Evolutionary conservation across 2,888 invertebrate species (phyloP).

Genomic region (Thymelicus sylvestris): DNA sequence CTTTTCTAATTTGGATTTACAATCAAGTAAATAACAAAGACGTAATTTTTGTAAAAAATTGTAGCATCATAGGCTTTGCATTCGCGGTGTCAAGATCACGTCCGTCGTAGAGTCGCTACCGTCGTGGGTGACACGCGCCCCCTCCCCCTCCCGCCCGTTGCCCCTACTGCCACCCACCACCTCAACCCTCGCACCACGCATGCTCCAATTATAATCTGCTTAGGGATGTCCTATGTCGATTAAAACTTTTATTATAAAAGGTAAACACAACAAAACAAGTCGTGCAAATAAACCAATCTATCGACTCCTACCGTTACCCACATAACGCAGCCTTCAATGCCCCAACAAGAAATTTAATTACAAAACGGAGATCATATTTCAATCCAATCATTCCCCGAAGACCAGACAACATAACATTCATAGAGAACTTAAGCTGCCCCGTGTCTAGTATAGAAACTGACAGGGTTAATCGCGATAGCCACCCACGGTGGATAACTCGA

Average conservation of each 20-base stretch:
- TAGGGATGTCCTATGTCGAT: constrained; percentile 82
- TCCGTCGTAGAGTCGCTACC: constrained; percentile 70
- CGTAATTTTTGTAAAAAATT: constrained; percentile 38
- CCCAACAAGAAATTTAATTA: constrained; percentile 2
- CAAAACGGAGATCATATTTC: constrained; percentile 14
- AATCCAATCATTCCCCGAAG: constrained; percentile 10
- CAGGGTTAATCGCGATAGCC: constrained; percentile 69
- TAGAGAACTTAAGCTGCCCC: constrained; percentile 31
- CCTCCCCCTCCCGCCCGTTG: constrained; percentile 50
- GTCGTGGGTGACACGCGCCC: constrained; percentile 61
- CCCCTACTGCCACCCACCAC: constrained; percentile 64
- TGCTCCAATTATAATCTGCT: constrained; percentile 84
- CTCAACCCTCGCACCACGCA: constrained; percentile 81
- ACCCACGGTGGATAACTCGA: constrained; percentile 75
- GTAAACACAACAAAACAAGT: neutral
- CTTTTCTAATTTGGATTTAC: too few species aligned
- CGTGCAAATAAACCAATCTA: neutral
- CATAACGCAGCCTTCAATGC: neutral
- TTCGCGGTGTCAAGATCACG: constrained; percentile 83
- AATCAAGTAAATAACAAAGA: neutral
- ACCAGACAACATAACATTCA: constrained; percentile 26
- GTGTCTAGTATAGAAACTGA: constrained; percentile 58
- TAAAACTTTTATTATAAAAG: constrained; percentile 45
- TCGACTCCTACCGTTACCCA: neutral
- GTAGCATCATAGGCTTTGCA: constrained; percentile 70